These are phyloP conservation scores for Slavum lentiscoides DNA, from an alignment of 2,888 invertebrate species.

Conservation along the genomic window DNA sequence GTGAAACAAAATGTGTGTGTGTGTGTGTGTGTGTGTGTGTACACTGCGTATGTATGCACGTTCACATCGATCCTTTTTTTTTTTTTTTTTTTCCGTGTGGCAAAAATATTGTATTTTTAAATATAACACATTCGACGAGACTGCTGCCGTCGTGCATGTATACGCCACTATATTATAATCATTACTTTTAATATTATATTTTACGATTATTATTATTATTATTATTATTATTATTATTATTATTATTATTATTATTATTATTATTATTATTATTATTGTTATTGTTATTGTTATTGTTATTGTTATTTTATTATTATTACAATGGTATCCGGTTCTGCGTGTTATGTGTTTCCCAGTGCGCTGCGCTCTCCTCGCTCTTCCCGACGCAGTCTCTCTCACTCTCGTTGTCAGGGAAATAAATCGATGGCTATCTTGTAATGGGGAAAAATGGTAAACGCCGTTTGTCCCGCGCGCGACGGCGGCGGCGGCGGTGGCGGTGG, in stretches of 20 bases:
- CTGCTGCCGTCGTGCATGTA: conserved; percentile 28
- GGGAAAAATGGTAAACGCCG: conserved; percentile 48
- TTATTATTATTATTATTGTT: conserved; percentile 32
- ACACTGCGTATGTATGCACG: conserved; percentile 41
- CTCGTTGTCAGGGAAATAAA: conserved; percentile 47
- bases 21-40: too few relatives aligned
- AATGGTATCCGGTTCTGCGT: conserved; percentile 43
- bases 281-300: conserved; percentile 31
- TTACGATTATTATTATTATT: conserved; percentile 52
- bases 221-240: neutral
- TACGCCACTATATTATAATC: conserved; percentile 36
- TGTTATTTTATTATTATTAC: conserved; percentile 34
- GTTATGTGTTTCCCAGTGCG: neutral
- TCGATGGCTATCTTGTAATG: conserved; percentile 51
- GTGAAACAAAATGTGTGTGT: conserved; percentile 52
- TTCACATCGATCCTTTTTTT: conserved; percentile 48
- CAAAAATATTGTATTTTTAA: conserved; percentile 49
- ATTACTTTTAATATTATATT: conserved; percentile 53
- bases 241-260: conserved; percentile 34
- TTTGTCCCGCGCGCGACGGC: conserved; percentile 15
- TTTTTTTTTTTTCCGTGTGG: conserved; percentile 30
- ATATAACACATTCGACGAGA: conserved; percentile 42
- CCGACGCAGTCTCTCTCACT: neutral
- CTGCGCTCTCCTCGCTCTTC: neutral
- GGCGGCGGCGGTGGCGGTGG: neutral